Percentiles rank a stretch among this genome's conserved stretches.
These are phyloP conservation scores for Cheirogaleus medius DNA, from an alignment of 2,113 vertebrate species.

Conservation along the genomic window DNA sequence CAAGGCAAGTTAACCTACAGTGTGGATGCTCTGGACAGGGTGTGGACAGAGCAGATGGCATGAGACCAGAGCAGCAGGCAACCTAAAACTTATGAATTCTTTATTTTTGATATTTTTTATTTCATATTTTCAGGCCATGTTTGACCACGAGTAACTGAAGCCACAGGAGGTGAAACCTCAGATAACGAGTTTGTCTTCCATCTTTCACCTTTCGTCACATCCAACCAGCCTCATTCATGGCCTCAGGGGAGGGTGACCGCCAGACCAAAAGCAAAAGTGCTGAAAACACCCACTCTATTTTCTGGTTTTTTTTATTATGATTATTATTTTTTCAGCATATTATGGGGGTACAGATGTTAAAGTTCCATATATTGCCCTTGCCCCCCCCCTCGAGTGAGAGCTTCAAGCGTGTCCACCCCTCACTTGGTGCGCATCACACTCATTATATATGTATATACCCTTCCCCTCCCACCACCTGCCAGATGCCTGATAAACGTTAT, in stretches of 20 bases:
- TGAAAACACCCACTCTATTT: neutral
- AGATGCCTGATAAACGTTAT: too few relatives aligned
- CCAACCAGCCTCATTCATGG: neutral
- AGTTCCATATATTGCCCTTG: too few relatives aligned
- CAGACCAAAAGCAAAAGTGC: neutral
- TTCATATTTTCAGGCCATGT: neutral
- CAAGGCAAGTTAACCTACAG: neutral
- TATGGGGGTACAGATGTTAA: too few relatives aligned
- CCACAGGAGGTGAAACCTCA: too few relatives aligned
- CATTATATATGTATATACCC: too few relatives aligned
- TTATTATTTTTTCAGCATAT: too few relatives aligned
- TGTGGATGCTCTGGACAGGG: too few relatives aligned
- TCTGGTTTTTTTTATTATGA: too few relatives aligned
- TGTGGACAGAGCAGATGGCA: neutral
- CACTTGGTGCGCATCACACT: too few relatives aligned
- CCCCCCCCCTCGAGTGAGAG: too few relatives aligned
- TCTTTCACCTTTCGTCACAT: neutral
- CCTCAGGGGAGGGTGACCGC: neutral
- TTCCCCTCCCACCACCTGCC: too few relatives aligned
- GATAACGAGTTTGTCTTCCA: neutral
- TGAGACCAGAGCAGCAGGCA: neutral
- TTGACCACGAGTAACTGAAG: neutral
- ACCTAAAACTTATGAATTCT: neutral
- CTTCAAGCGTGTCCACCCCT: too few relatives aligned
- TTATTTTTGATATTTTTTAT: neutral